Conservation (phyloP, 2,113 vertebrate genomes). For the Macaca nemestrina region DNA sequence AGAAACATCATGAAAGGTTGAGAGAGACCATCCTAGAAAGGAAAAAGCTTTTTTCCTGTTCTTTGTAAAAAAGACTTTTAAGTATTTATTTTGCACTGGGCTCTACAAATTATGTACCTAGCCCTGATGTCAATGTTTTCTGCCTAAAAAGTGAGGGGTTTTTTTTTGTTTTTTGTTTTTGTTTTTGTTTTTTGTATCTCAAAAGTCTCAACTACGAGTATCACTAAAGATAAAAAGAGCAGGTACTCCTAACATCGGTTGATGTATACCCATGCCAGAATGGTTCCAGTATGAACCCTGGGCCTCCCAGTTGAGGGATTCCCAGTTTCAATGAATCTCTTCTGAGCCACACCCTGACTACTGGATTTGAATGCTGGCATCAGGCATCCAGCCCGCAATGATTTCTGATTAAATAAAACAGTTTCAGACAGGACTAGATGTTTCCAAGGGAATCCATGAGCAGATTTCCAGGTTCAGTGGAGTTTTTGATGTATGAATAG, state of each 20-base stretch:
- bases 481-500: not conserved
- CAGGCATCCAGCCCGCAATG: not conserved
- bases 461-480: not conserved
- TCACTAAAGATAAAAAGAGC: conserved; percentile 23
- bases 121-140: conserved; percentile 8
- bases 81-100: not conserved
- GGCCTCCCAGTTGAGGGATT: not conserved
- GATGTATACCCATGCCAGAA: not conserved
- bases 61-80: not conserved
- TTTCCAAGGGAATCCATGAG: not conserved
- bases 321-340: not conserved
- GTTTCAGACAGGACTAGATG: not conserved
- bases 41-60: not conserved
- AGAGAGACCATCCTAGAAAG: not conserved
- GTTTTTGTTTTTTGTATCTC: not conserved
- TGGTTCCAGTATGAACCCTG: not conserved
- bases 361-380: not conserved
- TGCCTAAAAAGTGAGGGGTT: not conserved
- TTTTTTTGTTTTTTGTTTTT: not conserved
- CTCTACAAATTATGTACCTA: not conserved
- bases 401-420: not conserved
- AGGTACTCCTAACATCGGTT: not conserved
- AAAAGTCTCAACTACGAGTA: conserved; percentile 18
- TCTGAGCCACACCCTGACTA: not conserved
- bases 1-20: not conserved